Conservation (phyloP, 2,888 invertebrate species). For the Galerucella calmariensis region DNA sequence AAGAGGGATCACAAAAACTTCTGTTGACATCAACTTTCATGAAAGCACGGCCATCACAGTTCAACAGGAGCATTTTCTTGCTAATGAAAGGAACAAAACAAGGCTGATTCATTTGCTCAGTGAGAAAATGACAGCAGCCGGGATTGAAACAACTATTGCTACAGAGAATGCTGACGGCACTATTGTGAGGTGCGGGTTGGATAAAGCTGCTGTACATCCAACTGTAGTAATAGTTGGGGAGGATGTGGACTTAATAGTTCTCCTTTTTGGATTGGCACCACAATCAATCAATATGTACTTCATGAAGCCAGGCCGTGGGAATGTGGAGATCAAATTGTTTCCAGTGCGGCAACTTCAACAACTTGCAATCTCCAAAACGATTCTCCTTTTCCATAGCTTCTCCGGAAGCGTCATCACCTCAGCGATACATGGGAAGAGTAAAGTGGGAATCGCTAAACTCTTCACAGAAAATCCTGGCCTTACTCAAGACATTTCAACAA, state of each 20-base stretch:
- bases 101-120: constrained; percentile 24
- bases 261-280: neutral
- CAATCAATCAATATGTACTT: constrained; percentile 5
- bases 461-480: constrained; percentile 19
- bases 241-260: constrained; percentile 16
- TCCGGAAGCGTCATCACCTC: constrained; percentile 22
- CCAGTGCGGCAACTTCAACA: constrained; percentile 1
- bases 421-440: constrained; percentile 13
- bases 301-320: neutral
- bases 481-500: constrained; percentile 17
- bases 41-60: constrained; percentile 14
- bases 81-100: constrained; percentile 24
- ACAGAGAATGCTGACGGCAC: neutral
- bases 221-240: constrained; percentile 10
- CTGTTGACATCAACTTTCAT: no score
- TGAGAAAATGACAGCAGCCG: constrained; percentile 26
- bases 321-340: constrained; percentile 6
- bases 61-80: constrained; percentile 25
- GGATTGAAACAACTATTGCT: neutral
- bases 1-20: neutral
- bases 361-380: neutral
- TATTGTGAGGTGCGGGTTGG: neutral
- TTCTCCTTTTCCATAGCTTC: constrained; percentile 10
- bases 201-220: constrained; percentile 17
- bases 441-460: constrained; percentile 12